A percentile compares a stretch with the other conserved stretches of the same genome.
Conservation (phyloP, 2,888 invertebrate genomes). For the Chrysomela aeneicollis region DNA sequence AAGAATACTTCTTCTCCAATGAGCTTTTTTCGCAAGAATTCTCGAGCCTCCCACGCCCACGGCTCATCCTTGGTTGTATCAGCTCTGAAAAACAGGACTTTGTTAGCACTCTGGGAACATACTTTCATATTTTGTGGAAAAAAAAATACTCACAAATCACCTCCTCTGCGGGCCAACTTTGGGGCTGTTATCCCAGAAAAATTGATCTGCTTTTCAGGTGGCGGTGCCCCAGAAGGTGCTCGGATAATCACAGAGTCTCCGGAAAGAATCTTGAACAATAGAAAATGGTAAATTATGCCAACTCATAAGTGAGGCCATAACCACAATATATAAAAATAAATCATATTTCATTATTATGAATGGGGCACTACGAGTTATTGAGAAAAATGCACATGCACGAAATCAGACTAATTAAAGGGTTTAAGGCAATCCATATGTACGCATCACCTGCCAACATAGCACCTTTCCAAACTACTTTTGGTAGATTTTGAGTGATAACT, state of each 20-base stretch:
- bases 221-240: conserved; percentile 87
- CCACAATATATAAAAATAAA: neutral
- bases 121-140: no score
- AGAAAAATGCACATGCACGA: neutral
- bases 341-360: neutral
- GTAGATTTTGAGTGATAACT: neutral
- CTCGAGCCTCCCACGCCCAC: conserved; percentile 97
- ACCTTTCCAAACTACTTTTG: conserved; percentile 30
- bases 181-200: conserved; percentile 93
- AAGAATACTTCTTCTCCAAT: conserved; percentile 91
- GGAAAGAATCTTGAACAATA: conserved; percentile 83
- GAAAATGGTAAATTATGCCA: conserved; percentile 44
- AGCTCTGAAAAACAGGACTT: conserved; percentile 61
- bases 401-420: neutral
- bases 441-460: conserved; percentile 55
- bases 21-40: conserved; percentile 90
- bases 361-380: neutral
- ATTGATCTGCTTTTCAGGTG: conserved; percentile 89
- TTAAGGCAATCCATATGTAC: conserved; percentile 27
- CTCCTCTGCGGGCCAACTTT: conserved; percentile 82
- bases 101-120: no score
- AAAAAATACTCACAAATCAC: conserved; percentile 55
- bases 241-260: conserved; percentile 95
- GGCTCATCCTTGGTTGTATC: conserved; percentile 87
- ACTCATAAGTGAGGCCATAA: conserved; percentile 44